Evolutionary conservation across 2,113 vertebrate species (phyloP).

Genomic region (Datnioides undecimradiatus): DNA sequence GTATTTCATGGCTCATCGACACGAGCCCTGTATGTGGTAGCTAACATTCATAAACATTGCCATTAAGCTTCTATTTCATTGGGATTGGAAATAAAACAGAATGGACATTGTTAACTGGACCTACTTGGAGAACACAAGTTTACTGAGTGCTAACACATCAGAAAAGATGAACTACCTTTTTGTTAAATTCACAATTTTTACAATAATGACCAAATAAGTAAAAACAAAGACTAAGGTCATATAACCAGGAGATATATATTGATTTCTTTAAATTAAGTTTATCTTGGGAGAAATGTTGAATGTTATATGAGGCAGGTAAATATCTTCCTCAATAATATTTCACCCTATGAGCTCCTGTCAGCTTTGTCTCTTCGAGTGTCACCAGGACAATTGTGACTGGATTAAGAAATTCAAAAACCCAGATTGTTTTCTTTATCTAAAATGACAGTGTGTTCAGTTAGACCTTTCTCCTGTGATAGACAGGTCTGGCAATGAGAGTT

Average conservation of each 20-base stretch:
- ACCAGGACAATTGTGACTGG: slow-evolving; percentile 1
- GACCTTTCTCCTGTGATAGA: neutral
- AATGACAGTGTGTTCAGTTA: slow-evolving; percentile 10
- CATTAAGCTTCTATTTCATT: neutral
- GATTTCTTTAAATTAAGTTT: neutral
- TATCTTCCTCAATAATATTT: neutral
- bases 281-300: neutral
- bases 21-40: neutral
- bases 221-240: too few relatives aligned
- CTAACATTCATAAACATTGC: neutral
- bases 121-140: too few relatives aligned
- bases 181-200: too few relatives aligned
- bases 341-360: slow-evolving; percentile 6
- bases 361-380: neutral
- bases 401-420: slow-evolving; percentile 13
- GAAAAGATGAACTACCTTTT: too few relatives aligned
- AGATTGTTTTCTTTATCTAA: slow-evolving; percentile 15
- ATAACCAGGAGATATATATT: too few relatives aligned
- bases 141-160: too few relatives aligned
- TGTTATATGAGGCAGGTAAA: neutral
- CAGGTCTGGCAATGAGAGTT: slow-evolving; percentile 31
- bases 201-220: neutral
- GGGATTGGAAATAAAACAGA: too few relatives aligned
- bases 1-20: too few relatives aligned
- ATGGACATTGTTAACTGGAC: too few relatives aligned